Evolutionary conservation across 2,113 vertebrate genomes (phyloP).

Genomic region (Hydropotes inermis): DNA sequence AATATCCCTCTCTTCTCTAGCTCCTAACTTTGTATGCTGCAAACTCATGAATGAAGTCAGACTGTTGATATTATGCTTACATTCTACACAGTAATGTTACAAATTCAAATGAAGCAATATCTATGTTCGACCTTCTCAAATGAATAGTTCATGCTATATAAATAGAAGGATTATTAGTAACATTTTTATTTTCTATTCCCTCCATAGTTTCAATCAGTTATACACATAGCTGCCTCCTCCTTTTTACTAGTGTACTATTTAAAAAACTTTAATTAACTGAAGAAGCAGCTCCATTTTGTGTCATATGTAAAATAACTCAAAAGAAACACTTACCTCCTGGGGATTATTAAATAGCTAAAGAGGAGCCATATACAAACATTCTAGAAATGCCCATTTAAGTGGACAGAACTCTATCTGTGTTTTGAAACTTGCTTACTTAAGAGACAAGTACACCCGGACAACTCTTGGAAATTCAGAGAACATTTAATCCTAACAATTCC

Average conservation of each 20-base stretch:
- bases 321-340: constrained; percentile 6
- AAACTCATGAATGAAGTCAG: neutral
- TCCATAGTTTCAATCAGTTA: constrained; percentile 56
- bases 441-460: neutral
- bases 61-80: neutral
- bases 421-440: neutral
- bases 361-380: neutral
- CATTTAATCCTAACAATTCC: neutral
- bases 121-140: constrained; percentile 53
- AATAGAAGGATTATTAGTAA: constrained; percentile 57
- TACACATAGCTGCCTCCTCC: constrained; percentile 32
- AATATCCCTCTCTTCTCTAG: neutral
- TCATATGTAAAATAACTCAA: neutral
- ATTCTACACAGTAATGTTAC: neutral
- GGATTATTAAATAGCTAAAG: neutral
- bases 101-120: constrained; percentile 59
- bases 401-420: neutral
- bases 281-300: constrained; percentile 17
- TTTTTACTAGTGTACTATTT: constrained; percentile 36
- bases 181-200: constrained; percentile 7
- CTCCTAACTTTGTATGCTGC: neutral
- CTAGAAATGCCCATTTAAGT: neutral
- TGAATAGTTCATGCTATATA: constrained; percentile 53
- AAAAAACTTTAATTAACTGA: constrained; percentile 31
- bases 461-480: neutral